Evolutionary conservation across 2,113 vertebrate genomes (phyloP).

Genomic region (Symphodus melops): DNA sequence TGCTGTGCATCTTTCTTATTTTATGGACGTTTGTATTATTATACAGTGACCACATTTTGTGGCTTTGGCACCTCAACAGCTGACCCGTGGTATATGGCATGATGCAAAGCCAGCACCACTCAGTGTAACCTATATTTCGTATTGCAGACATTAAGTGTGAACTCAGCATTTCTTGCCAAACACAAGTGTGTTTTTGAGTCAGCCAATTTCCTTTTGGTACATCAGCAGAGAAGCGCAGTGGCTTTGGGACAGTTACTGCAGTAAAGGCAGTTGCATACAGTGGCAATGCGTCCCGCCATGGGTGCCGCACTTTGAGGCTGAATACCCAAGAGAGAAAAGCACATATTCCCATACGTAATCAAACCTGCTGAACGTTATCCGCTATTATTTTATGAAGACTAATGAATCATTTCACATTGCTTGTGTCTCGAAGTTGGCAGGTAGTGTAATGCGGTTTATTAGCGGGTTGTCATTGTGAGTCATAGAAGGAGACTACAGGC

Average conservation of each 20-base stretch:
- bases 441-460: conserved; percentile 3
- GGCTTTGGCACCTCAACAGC: conserved; percentile 4
- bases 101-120: conserved; percentile 5
- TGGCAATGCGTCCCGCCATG: conserved; percentile 38
- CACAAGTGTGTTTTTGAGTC: neutral
- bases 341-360: neutral
- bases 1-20: neutral
- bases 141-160: neutral
- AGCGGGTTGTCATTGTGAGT: conserved; percentile 39
- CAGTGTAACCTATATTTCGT: neutral
- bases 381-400: too few species aligned
- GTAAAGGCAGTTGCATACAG: conserved; percentile 41
- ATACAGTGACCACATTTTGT: neutral
- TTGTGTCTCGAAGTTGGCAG: neutral
- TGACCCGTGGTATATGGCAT: conserved; percentile 10
- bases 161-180: conserved; percentile 1
- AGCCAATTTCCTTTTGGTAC: neutral
- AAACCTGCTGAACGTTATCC: conserved; percentile 4
- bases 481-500: conserved; percentile 2
- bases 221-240: conserved; percentile 36
- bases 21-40: neutral
- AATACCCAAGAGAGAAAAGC: conserved; percentile 5
- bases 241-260: conserved; percentile 73
- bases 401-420: neutral
- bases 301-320: conserved; percentile 55